Conservation (phyloP, 2,888 invertebrate species). For the Apeira syringaria region DNA sequence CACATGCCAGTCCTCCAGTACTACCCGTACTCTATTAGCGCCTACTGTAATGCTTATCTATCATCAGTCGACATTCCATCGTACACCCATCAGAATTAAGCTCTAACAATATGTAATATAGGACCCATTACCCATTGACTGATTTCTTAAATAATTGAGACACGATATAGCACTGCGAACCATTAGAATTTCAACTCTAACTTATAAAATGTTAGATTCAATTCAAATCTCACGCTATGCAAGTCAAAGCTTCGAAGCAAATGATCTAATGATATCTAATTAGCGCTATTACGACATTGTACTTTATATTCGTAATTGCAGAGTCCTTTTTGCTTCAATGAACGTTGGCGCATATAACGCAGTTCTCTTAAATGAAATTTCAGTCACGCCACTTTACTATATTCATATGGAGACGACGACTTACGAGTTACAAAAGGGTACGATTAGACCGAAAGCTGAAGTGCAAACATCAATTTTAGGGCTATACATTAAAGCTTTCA, state of each 20-base stretch:
- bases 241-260: slow-evolving; percentile 49
- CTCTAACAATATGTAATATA: slow-evolving; percentile 52
- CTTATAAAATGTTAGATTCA: slow-evolving; percentile 43
- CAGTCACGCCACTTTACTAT: slow-evolving; percentile 71
- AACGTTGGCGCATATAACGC: slow-evolving; percentile 49
- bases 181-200: slow-evolving; percentile 59
- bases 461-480: slow-evolving; percentile 44
- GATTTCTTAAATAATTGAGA: slow-evolving; percentile 64
- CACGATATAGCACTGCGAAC: slow-evolving; percentile 52
- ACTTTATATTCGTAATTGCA: slow-evolving; percentile 49
- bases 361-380: slow-evolving; percentile 55
- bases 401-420: slow-evolving; percentile 54
- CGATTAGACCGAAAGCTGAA: slow-evolving; percentile 26
- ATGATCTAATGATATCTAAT: slow-evolving; percentile 61
- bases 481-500: slow-evolving; percentile 38
- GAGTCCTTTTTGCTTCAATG: slow-evolving; percentile 53
- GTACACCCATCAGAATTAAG: slow-evolving; percentile 46
- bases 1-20: slow-evolving; percentile 51
- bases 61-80: slow-evolving; percentile 66
- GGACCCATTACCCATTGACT: slow-evolving; percentile 56
- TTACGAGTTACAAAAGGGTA: slow-evolving; percentile 48
- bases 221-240: slow-evolving; percentile 46
- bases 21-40: slow-evolving; percentile 37
- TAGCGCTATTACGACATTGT: slow-evolving; percentile 50
- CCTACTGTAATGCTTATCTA: slow-evolving; percentile 54